Percentiles rank a stretch among this genome's conserved stretches.
Evolutionary conservation across 2,888 invertebrate genomes (phyloP).

Genomic region (Dyspetes luteomarginatus): DNA sequence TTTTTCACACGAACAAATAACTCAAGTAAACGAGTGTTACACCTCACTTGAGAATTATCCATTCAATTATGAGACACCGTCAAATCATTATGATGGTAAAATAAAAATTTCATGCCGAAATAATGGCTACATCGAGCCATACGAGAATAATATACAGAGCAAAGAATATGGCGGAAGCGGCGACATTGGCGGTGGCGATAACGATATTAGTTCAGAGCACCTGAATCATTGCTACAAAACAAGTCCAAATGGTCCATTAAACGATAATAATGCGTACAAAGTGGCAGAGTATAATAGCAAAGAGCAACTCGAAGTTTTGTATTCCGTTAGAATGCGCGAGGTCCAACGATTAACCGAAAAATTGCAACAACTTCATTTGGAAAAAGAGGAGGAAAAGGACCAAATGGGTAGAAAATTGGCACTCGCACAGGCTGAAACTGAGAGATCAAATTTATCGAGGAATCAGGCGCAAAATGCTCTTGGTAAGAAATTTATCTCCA

Average conservation of each 20-base stretch:
- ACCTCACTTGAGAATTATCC: conserved; percentile 74
- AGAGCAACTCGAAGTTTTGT: conserved; percentile 83
- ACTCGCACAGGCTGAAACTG: conserved; percentile 86
- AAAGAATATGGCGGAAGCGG: conserved; percentile 72
- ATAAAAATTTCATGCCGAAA: conserved; percentile 72
- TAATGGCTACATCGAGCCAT: conserved; percentile 77
- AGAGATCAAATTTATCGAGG: conserved; percentile 85
- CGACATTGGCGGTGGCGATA: too few relatives aligned
- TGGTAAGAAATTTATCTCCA: conserved; percentile 81
- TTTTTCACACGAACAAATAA: conserved; percentile 68
- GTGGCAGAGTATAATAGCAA: conserved; percentile 76
- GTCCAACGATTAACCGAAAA: conserved; percentile 76
- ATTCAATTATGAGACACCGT: conserved; percentile 77
- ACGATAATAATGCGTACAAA: conserved; percentile 75
- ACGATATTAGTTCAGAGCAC: conserved; percentile 75
- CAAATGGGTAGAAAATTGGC: conserved; percentile 85
- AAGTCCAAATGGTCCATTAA: conserved; percentile 75
- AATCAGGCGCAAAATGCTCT: conserved; percentile 88
- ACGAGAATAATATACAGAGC: conserved; percentile 73
- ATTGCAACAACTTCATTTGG: conserved; percentile 73
- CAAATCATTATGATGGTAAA: conserved; percentile 77
- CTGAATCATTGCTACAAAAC: conserved; percentile 77
- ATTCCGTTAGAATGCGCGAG: conserved; percentile 82
- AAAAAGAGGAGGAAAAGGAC: conserved; percentile 79
- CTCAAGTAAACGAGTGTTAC: conserved; percentile 69